Percentiles rank a stretch among this genome's conserved stretches.
These are phyloP conservation scores for Discoglossus pictus DNA, from an alignment of 2,797 vertebrate species.

Conservation along the genomic window DNA sequence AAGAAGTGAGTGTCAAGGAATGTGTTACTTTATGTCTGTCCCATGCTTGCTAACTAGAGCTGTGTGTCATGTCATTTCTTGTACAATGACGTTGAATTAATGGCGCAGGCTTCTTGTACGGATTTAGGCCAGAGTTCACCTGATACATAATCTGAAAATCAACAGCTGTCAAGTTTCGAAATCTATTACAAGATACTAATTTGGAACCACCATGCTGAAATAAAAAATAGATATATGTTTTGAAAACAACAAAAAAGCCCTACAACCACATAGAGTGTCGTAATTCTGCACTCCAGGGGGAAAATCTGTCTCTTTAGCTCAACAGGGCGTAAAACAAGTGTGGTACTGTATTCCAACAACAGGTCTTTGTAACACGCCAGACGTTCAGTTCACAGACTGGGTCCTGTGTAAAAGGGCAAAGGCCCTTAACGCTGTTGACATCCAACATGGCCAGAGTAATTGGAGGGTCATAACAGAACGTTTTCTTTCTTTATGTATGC, in stretches of 20 bases:
- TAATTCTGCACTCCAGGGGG: slow-evolving; percentile 40
- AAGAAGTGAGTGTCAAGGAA: neutral
- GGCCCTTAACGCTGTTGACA: slow-evolving; percentile 52
- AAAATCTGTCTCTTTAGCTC: slow-evolving; percentile 42
- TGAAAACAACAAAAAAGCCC: slow-evolving; percentile 43
- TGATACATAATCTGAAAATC: slow-evolving; percentile 24
- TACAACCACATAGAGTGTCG: slow-evolving; percentile 39
- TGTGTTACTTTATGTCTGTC: neutral
- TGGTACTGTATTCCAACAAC: slow-evolving; percentile 50
- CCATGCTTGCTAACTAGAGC: neutral
- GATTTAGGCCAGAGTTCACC: slow-evolving; percentile 12
- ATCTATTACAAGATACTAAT: slow-evolving; percentile 43
- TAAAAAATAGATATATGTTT: slow-evolving; percentile 22
- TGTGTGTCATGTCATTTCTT: neutral
- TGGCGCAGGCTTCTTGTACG: neutral
- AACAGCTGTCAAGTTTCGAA: slow-evolving; percentile 38
- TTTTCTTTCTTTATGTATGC: slow-evolving; percentile 48
- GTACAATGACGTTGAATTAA: neutral
- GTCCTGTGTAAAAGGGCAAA: slow-evolving; percentile 50
- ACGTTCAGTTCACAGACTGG: slow-evolving; percentile 48
- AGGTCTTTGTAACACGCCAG: slow-evolving; percentile 49
- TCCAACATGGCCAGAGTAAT: slow-evolving; percentile 51
- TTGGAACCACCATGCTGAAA: slow-evolving; percentile 28
- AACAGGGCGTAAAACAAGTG: slow-evolving; percentile 33
- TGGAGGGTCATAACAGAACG: slow-evolving; percentile 47